Evolutionary conservation across 2,888 invertebrate species (phyloP).

Genomic region (Microplitis deprimator): DNA sequence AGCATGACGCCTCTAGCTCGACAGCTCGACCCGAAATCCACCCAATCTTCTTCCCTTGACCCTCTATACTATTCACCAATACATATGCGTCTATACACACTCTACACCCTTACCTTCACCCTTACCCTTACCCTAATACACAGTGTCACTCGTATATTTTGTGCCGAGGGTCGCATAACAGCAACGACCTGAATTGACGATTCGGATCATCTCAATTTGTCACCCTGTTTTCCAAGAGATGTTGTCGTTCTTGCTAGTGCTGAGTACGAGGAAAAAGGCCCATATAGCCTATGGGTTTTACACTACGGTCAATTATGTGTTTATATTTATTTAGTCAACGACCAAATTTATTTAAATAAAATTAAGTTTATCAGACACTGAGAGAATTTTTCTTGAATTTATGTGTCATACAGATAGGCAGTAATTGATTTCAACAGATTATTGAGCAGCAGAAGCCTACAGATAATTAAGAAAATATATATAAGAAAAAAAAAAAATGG

Average conservation of each 20-base stretch:
- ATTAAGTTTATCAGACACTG: slow-evolving; percentile 2
- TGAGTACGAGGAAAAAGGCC: slow-evolving; percentile 31
- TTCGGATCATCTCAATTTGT: slow-evolving; percentile 51
- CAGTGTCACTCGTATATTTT: slow-evolving; percentile 23
- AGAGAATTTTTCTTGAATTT: neutral
- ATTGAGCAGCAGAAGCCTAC: neutral
- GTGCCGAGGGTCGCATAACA: neutral
- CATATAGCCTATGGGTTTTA: neutral
- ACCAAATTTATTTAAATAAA: slow-evolving; percentile 1
- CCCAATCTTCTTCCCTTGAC: neutral
- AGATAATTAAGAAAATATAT: slow-evolving; percentile 6
- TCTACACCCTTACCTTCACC: neutral
- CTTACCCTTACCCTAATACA: slow-evolving; percentile 24
- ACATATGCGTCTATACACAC: slow-evolving; percentile 21
- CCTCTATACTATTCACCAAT: neutral
- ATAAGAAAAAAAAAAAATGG: neutral
- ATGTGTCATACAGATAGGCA: neutral
- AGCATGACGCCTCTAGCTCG: slow-evolving; percentile 38
- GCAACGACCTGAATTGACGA: slow-evolving; percentile 36
- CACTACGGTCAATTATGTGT: too few relatives aligned
- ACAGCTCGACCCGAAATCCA: slow-evolving; percentile 22
- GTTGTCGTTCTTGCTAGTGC: slow-evolving; percentile 6
- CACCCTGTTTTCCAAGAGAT: slow-evolving; percentile 34
- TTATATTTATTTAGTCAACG: too few relatives aligned
- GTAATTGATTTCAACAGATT: neutral